A percentile compares a stretch with the other conserved stretches of the same genome.
These are phyloP conservation scores for Hylaeus anthracinus DNA, from an alignment of 1,140 invertebrate genomes.

Conservation along the genomic window DNA sequence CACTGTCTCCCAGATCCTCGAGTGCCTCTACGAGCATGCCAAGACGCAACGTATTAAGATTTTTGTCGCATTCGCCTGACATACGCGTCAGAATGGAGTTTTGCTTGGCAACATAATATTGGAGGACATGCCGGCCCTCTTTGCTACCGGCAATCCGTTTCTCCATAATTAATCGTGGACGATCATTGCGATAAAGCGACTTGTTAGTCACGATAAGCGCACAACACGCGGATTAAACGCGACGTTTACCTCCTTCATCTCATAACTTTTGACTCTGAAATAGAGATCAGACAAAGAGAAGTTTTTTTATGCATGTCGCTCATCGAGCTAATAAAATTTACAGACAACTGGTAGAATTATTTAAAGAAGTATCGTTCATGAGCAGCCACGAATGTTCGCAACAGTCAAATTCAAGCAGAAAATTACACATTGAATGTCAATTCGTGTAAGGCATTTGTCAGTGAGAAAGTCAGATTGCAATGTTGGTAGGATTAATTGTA, in stretches of 20 bases:
- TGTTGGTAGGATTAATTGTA: slow-evolving; percentile 1
- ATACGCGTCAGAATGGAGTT: slow-evolving; percentile 66
- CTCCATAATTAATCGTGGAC: slow-evolving; percentile 46
- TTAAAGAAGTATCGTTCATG: slow-evolving; percentile 9
- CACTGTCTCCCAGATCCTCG: slow-evolving; percentile 56
- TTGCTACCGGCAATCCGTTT: slow-evolving; percentile 33
- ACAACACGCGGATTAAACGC: slow-evolving; percentile 6
- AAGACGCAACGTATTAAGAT: slow-evolving; percentile 61
- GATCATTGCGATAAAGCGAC: slow-evolving; percentile 8
- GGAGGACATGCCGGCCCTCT: slow-evolving; percentile 43
- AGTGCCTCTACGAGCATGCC: slow-evolving; percentile 71
- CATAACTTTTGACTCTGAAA: not conserved
- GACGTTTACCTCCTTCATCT: slow-evolving; percentile 9
- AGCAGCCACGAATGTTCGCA: not conserved
- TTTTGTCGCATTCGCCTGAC: slow-evolving; percentile 65
- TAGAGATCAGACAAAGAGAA: not conserved
- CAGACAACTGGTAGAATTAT: not conserved
- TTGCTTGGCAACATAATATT: slow-evolving; percentile 66
- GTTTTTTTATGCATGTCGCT: not conserved
- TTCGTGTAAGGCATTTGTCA: slow-evolving; percentile 10
- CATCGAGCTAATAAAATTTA: not conserved
- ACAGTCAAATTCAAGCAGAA: slow-evolving; percentile 42
- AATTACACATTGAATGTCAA: slow-evolving; percentile 25
- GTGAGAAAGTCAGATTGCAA: not conserved
- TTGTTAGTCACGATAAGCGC: not conserved